Conservation (phyloP, 2,888 invertebrate species). For the Acanthacorydalis orientalis region DNA sequence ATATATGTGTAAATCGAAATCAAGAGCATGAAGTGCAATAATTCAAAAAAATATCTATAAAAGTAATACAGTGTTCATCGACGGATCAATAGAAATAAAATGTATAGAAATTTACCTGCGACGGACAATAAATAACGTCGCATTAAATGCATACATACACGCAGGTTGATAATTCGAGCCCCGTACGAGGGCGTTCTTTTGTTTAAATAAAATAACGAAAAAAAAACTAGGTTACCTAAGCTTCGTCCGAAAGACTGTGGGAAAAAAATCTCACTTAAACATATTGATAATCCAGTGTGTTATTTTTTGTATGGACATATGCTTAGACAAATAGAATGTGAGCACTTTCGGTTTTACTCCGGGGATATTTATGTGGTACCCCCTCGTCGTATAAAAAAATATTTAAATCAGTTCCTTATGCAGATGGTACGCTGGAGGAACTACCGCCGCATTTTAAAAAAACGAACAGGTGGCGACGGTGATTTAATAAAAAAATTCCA, state of each 20-base stretch:
- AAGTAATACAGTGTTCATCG: too few species aligned
- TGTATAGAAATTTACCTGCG: too few species aligned
- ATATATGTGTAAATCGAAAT: too few species aligned
- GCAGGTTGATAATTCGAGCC: not conserved
- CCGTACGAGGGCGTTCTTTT: not conserved
- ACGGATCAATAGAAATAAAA: too few species aligned
- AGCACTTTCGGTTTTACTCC: not conserved
- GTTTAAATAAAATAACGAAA: conserved; percentile 1
- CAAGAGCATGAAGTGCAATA: too few species aligned
- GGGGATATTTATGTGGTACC: too few species aligned
- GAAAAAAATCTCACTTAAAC: conserved; percentile 1
- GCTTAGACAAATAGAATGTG: not conserved
- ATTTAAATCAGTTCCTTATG: not conserved
- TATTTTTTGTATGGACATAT: not conserved
- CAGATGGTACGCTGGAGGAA: not conserved
- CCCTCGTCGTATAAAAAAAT: not conserved
- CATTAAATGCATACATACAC: too few species aligned
- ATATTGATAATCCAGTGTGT: not conserved
- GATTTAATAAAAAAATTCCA: not conserved
- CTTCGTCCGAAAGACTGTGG: not conserved
- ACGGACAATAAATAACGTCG: too few species aligned
- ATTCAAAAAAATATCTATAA: too few species aligned
- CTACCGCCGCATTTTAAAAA: not conserved
- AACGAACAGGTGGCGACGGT: not conserved
- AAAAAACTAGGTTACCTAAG: conserved; percentile 3